Conservation (phyloP, 2,113 vertebrate genomes). For the Psittacula cyanocephala region DNA sequence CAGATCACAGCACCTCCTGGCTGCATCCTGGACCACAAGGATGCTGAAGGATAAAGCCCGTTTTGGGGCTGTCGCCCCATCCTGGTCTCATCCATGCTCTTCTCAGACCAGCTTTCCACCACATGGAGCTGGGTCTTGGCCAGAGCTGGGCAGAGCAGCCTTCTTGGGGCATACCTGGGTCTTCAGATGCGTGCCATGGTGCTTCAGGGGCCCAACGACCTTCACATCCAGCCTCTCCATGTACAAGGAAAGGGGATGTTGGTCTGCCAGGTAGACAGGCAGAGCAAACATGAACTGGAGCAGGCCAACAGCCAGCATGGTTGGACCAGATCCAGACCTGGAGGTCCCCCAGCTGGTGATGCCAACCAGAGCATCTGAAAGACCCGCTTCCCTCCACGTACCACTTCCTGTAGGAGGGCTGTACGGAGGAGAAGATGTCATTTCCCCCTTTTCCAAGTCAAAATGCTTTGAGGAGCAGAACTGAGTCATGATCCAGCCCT, state of each 20-base stretch:
- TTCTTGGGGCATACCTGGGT: background rate
- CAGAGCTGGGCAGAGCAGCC: background rate
- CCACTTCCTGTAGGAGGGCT: background rate
- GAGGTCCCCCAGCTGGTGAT: background rate
- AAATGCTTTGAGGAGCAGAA: background rate
- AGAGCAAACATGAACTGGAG: background rate
- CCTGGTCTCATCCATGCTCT: background rate
- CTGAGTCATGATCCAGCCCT: background rate
- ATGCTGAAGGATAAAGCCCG: background rate
- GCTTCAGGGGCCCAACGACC: slow-evolving; percentile 73
- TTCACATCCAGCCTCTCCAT: slow-evolving; percentile 78
- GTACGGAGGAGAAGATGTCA: background rate
- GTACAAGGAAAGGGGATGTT: slow-evolving; percentile 21
- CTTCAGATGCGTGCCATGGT: slow-evolving; percentile 71
- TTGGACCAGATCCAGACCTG: background rate
- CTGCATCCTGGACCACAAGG: background rate
- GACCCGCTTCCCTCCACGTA: background rate
- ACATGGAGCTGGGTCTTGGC: background rate
- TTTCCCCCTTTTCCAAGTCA: background rate
- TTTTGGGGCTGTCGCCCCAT: background rate
- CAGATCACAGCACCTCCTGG: background rate
- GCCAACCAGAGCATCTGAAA: background rate
- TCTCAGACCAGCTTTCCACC: background rate
- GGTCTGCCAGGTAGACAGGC: background rate
- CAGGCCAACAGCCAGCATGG: background rate